Percentiles rank a stretch among this genome's conserved stretches.
phyloP scores from a whole-genome alignment of 1,140 invertebrate genomes.

The Drosophila aff. region DNA sequence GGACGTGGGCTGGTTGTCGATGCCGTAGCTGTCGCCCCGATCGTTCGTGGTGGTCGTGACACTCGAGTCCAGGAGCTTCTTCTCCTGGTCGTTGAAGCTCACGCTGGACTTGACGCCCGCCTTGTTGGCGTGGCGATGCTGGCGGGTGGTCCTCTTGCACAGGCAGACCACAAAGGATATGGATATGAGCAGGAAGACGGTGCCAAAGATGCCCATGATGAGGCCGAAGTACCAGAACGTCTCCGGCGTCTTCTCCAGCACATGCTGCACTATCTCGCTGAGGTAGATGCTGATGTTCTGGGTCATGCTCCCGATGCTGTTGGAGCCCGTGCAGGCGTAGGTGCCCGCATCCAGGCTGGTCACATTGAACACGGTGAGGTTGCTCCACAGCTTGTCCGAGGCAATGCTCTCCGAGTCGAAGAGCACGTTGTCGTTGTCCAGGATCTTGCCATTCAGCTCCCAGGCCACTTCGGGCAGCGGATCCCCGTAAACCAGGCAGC shows the following conservation, averaged over 20 bases:
- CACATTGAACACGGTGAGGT: slow-evolving; percentile 90
- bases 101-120: slow-evolving; percentile 89
- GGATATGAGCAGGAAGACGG: slow-evolving; percentile 75
- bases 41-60: slow-evolving; percentile 91
- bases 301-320: slow-evolving; percentile 89
- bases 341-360: slow-evolving; percentile 91
- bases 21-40: slow-evolving; percentile 88
- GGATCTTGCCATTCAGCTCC: slow-evolving; percentile 90
- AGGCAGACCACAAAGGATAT: slow-evolving; percentile 86
- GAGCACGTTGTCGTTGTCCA: slow-evolving; percentile 86
- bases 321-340: slow-evolving; percentile 92
- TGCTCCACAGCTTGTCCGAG: slow-evolving; percentile 87
- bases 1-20: slow-evolving; percentile 86
- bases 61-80: slow-evolving; percentile 91
- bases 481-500: slow-evolving; percentile 92
- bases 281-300: slow-evolving; percentile 90
- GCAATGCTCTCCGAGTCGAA: slow-evolving; percentile 77
- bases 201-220: slow-evolving; percentile 84
- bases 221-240: slow-evolving; percentile 85
- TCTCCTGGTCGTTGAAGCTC: slow-evolving; percentile 94
- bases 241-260: slow-evolving; percentile 83
- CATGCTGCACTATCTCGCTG: slow-evolving; percentile 88
- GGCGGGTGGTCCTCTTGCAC: slow-evolving; percentile 85
- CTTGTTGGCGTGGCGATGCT: slow-evolving; percentile 88
- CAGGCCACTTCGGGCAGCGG: slow-evolving; percentile 93